phyloP scores from a whole-genome alignment of 2,888 invertebrate species.

The Margaritifera margaritifera region DNA sequence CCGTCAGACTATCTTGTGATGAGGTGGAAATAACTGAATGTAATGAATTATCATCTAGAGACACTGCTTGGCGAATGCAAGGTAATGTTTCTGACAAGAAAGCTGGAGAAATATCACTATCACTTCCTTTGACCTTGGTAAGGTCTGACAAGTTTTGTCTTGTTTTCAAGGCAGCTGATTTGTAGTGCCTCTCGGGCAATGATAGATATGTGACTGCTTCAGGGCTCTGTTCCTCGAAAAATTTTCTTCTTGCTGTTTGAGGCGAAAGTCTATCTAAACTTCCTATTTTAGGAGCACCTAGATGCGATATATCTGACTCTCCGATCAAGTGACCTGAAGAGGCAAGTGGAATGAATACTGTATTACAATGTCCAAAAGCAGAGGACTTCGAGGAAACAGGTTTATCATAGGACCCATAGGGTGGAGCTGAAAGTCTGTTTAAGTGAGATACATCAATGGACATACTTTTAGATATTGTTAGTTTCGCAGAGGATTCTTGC shows the following conservation, averaged over 20 bases:
- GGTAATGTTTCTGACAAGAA: slow-evolving; percentile 24
- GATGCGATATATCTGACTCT: slow-evolving; percentile 14
- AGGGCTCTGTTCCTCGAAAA: slow-evolving; percentile 48
- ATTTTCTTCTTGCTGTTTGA: slow-evolving; percentile 52
- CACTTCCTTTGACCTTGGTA: slow-evolving; percentile 23
- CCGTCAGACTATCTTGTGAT: slow-evolving; percentile 1
- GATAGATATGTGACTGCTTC: slow-evolving; percentile 34
- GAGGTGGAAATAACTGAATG: slow-evolving; percentile 7
- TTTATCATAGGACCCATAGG: slow-evolving; percentile 17
- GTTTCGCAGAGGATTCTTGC: slow-evolving; percentile 25
- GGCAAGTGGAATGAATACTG: slow-evolving; percentile 19
- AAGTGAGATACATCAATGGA: slow-evolving; percentile 48
- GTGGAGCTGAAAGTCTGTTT: slow-evolving; percentile 26
- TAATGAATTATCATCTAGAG: slow-evolving; percentile 35
- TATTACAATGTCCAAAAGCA: slow-evolving; percentile 27
- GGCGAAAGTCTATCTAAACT: slow-evolving; percentile 52
- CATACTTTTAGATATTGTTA: slow-evolving; percentile 47
- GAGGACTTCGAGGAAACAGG: slow-evolving; percentile 28
- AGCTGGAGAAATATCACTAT: slow-evolving; percentile 12
- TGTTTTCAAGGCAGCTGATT: background rate
- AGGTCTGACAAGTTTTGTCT: slow-evolving; percentile 24
- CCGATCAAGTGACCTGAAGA: slow-evolving; percentile 3
- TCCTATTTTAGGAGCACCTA: slow-evolving; percentile 25
- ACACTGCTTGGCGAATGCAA: slow-evolving; percentile 18
- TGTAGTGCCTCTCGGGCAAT: slow-evolving; percentile 45